Evolutionary conservation across 2,888 invertebrate species (phyloP), one percentile per base, ranked within the genome.

Genomic region (Spicauda simplicius): DNA sequence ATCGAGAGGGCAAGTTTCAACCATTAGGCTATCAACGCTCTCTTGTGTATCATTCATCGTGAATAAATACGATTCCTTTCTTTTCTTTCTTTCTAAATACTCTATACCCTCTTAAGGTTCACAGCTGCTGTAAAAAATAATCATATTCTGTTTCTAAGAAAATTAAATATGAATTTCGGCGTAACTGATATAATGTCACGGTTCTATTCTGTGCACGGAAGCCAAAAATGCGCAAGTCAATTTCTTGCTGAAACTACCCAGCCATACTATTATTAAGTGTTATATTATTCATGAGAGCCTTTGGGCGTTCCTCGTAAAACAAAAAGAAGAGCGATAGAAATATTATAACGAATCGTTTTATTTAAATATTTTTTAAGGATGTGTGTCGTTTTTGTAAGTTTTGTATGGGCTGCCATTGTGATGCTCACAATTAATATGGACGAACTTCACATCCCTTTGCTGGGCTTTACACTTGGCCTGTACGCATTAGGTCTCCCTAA

Each of bases 281-380:
- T 59, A 59, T 59, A 59, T 59, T 59, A 59, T 59, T 59, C 59
- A 59, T 59, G 59, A 59, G 59, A n/a, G 16, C n/a, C 59, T 59
- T 50, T 59, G 59, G 59, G 59, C 30, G 30, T 50, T 59, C 25
- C 59, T 48, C 48, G 48, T 59, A 59, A 45, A 59, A 59, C 59
- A 59, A 59, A 59, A 59, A 58, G 41, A 59, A 48, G 59, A 59
- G 11, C 59, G 45, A 59, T 59, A 16, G 59, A 58, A 59, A 59
- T n/a, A 59, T 41, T 41, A 41, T 41, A 41, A 41, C 41, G 41
- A 41, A 41, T 41, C 41, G 41, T 41, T 41, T 41, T 14, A 14
- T 14, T 14, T 41, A 41, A 41, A 41, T 41, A 41, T 41, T 41
- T 41, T 41, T 41, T 41, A 41, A 41, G 41, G 14, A 41, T 41